Evolutionary conservation across 2,888 invertebrate species (phyloP), one percentile per base, ranked within the genome.

Genomic region (Hyppa rectilinea): DNA sequence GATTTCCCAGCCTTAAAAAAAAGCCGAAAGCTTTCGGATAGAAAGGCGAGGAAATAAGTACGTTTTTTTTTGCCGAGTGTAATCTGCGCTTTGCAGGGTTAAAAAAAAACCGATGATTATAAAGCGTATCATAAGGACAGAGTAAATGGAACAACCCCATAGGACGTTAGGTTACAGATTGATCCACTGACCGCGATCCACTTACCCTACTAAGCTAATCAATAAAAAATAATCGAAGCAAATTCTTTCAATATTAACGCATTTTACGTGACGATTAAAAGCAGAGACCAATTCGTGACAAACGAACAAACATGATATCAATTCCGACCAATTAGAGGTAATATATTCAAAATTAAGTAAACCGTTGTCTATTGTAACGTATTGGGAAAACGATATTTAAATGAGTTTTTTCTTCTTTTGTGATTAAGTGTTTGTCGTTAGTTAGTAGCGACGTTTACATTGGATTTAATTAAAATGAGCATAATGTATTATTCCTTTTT

Each of bases 171-270:
- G 81, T 71, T 63, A 64, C 47, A 45, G 23, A 60, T 29, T 20
- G 53, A 60, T 58, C 55, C 23, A 67, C n/a, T 78, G 72, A 78
- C 63, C 78, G 66, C 50, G 78, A 61, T 53, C 38, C 52, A 50
- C 29, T 36, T 50, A 40, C 45, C 50, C 43, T 20, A 62, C 36
- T 34, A 23, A 17, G 20, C 58, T 50, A 10, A 69, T 60, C 12
- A 49, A 26, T 49, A 23, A 47, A 47, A n/a, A 49, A 36, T 36
- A 50, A 63, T 49, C 23, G 4, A 14, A 47, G 38, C 34, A 2
- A 52, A 65, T 71, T 34, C 47, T n/a, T 55, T 26, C 45, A 50
- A 61, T 66, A 61, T 62, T 52, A 66, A 62, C 29, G n/a, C 23
- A 58, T 49, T 50, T 49, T 65, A 73, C 40, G 71, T 56, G 47